phyloP scores from a whole-genome alignment of 2,888 invertebrate genomes.

The Drosophila lacicola region DNA sequence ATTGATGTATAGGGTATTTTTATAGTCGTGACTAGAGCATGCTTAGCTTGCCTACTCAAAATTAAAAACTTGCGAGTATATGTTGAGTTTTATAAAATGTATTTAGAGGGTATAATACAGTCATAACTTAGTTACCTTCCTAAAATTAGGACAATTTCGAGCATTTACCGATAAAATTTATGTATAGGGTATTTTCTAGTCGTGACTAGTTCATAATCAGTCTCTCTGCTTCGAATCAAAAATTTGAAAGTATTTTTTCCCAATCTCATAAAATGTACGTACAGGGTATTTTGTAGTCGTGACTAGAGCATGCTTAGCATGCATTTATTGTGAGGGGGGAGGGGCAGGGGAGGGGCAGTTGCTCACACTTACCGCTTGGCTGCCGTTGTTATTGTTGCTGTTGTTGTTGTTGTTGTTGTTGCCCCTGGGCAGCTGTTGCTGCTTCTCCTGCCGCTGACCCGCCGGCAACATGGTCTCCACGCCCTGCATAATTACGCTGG shows the following conservation, averaged over 20 bases:
- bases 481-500: slow-evolving; percentile 92
- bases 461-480: slow-evolving; percentile 87
- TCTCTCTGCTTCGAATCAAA: too few relatives aligned
- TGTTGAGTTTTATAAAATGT: too few relatives aligned
- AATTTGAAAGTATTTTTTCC: too few relatives aligned
- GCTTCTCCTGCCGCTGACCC: slow-evolving; percentile 62
- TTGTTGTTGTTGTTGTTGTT: slow-evolving; percentile 4
- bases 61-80: too few relatives aligned
- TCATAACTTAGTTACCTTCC: background rate
- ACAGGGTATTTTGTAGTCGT: slow-evolving; percentile 12
- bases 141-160: background rate
- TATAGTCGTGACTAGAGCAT: background rate
- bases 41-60: background rate
- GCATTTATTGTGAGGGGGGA: background rate
- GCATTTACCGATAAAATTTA: background rate
- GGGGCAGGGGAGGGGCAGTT: slow-evolving; percentile 2
- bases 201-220: background rate
- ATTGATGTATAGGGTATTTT: slow-evolving; percentile 4
- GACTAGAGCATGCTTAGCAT: background rate
- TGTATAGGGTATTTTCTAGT: too few relatives aligned
- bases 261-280: background rate
- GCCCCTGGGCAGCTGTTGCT: slow-evolving; percentile 5
- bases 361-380: slow-evolving; percentile 80
- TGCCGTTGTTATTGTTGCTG: slow-evolving; percentile 34
- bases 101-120: background rate